A percentile compares a stretch with the other conserved stretches of the same genome.
phyloP scores from a whole-genome alignment of 1,140 invertebrate species.

The Euwallacea fornicatus region DNA sequence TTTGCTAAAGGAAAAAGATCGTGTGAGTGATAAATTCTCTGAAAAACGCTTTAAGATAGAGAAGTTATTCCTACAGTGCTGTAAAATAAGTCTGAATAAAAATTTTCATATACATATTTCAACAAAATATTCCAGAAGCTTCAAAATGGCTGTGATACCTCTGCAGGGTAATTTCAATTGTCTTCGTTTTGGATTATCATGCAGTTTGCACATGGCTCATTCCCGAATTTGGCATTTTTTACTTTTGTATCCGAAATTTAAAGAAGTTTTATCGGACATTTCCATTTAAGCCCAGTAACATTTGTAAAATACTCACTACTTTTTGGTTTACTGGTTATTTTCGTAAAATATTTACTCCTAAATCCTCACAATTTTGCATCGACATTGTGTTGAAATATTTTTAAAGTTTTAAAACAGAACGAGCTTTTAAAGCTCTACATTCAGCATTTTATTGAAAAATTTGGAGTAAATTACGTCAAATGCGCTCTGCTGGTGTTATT shows the following conservation, averaged over 20 bases:
- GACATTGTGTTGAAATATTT: constrained; percentile 6
- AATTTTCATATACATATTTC: too few species aligned
- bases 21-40: too few species aligned
- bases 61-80: too few species aligned
- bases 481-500: constrained; percentile 20
- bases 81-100: too few species aligned
- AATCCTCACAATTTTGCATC: neutral
- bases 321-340: neutral
- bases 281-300: neutral
- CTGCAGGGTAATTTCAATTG: too few species aligned
- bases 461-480: constrained; percentile 26
- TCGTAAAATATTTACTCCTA: neutral
- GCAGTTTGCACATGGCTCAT: too few species aligned
- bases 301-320: neutral
- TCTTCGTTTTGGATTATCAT: too few species aligned
- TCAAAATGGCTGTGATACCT: too few species aligned
- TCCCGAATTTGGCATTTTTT: too few species aligned
- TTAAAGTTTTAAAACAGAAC: neutral
- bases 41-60: too few species aligned
- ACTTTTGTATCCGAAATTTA: neutral
- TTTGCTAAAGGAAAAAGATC: too few species aligned
- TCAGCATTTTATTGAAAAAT: constrained; percentile 21
- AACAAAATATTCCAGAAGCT: too few species aligned
- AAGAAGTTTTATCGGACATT: neutral
- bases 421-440: constrained; percentile 9